Conservation (phyloP, 1,140 invertebrate genomes). For the Manduca sexta region DNA sequence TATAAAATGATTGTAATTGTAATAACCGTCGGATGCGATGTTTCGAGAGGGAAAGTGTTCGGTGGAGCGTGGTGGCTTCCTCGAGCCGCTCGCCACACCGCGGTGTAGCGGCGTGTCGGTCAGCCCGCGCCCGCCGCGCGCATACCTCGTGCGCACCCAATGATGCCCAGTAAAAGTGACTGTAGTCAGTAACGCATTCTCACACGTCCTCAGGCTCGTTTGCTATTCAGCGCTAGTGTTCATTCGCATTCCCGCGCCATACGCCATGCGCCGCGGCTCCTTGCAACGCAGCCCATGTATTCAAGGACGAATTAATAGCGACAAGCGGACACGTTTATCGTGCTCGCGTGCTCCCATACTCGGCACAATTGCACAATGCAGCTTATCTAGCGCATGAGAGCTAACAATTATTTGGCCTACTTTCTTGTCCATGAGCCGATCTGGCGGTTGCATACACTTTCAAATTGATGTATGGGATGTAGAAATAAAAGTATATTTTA, state of each 20-base stretch:
- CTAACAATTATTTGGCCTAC: conserved; percentile 58
- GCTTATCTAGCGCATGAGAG: conserved; percentile 58
- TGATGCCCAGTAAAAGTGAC: conserved; percentile 37
- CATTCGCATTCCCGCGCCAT: conserved; percentile 18
- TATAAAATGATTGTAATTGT: conserved; percentile 23
- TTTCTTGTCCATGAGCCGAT: conserved; percentile 36
- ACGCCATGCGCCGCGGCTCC: conserved; percentile 23
- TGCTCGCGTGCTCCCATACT: conserved; percentile 33
- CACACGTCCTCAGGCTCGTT: conserved; percentile 14
- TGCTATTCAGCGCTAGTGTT: conserved; percentile 12
- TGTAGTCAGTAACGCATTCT: conserved; percentile 13
- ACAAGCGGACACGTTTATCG: conserved; percentile 50
- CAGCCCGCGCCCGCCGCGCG: too few relatives aligned
- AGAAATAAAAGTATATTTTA: not conserved
- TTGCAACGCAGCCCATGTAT: conserved; percentile 17
- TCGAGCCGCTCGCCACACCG: conserved; percentile 18
- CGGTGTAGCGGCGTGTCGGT: too few relatives aligned
- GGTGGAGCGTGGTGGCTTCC: conserved; percentile 43
- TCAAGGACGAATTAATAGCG: conserved; percentile 65
- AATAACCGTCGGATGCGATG: conserved; percentile 31
- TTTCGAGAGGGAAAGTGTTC: conserved; percentile 56
- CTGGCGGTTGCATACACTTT: conserved; percentile 43
- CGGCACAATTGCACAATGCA: conserved; percentile 56
- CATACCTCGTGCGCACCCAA: conserved; percentile 14
- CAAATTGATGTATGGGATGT: conserved; percentile 29